Conservation (phyloP, 2,797 vertebrate species). For the Typhlichthys subterraneus region DNA sequence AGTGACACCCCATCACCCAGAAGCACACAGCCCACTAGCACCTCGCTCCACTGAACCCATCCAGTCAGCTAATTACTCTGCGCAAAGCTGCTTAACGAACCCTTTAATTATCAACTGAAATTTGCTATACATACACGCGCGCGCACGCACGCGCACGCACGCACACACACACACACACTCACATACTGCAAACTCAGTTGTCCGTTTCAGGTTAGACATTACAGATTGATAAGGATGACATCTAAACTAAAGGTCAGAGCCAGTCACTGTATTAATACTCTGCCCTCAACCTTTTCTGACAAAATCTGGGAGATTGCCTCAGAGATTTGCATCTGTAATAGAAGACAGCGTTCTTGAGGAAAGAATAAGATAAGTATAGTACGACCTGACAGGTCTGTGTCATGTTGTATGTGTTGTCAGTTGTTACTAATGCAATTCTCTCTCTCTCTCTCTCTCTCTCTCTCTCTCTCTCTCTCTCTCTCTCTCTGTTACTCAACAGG, state of each 20-base stretch:
- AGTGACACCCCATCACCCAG: conserved; percentile 7
- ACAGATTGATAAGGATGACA: background rate
- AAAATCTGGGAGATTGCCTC: background rate
- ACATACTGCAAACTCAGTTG: background rate
- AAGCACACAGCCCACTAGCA: background rate
- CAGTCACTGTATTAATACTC: conserved; percentile 5
- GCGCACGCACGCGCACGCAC: background rate
- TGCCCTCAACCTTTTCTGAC: conserved; percentile 1
- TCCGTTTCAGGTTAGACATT: conserved; percentile 15
- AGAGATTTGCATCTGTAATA: background rate
- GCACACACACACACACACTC: background rate
- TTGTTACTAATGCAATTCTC: too few species aligned
- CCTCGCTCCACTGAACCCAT: conserved; percentile 39
- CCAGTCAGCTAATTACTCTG: conserved; percentile 55
- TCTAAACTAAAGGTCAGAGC: background rate
- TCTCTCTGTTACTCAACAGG: too few species aligned
- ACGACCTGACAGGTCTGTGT: too few species aligned
- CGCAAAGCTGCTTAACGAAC: conserved; percentile 56
- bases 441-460: too few species aligned
- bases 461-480: too few species aligned
- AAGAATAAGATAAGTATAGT: too few species aligned
- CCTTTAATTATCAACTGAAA: conserved; percentile 53
- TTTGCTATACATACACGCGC: conserved; percentile 2
- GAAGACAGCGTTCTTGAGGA: too few species aligned
- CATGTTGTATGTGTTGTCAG: too few species aligned